Base-by-base conservation (phyloP, 2,797 vertebrate species). In the Microctenopoma lineatum region DNA sequence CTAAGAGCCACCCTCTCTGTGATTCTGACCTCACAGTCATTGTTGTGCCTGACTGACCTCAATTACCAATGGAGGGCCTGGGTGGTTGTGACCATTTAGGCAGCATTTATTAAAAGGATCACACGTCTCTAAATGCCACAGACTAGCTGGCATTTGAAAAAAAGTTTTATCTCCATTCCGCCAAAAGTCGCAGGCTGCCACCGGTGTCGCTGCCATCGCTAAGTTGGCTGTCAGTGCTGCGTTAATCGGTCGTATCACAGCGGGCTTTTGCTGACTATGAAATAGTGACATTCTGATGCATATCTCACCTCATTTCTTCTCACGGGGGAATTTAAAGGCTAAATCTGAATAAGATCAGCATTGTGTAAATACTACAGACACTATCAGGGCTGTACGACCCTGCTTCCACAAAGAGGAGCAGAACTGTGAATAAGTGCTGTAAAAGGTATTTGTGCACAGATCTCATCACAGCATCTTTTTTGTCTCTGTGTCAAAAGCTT, bases 141-240 rank as follows among this genome's bases (percentile, higher is more conserved):
- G 91, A 89, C 88, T 79, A 82, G 84, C 53, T 94, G 93, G 90
- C 92, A 94, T 94, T 94, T 94, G 77, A 78, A 85, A 77, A 32
- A 78, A 90, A 90, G 61, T 92, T 92, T 94, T 93, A 94, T 94
- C 92, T 92, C 81, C 42, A 42, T 75, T 68, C 53, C 75, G 79
- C 83, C 80, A 90, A 90, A 93, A 93, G 92, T 85, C 87, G 74
- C 74, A 55, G 77, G 76, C 81, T 83, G 82, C 77, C 64, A 67
- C 65, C 84, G 88, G 83, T 75, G 79, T 77, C 73, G 9, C 57
- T 73, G 78, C 48, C 73, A 78, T 84, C 52, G 66, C 62, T 66
- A 77, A 66, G 72, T 79, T 59, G 86, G 83, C 85, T 74, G 87
- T 87, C 87, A 84, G 47, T 48, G 70, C 54, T 50, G 66, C 59